Evolutionary conservation across 2,888 invertebrate genomes (phyloP).

Genomic region (Disparrhopalites patrizii): DNA sequence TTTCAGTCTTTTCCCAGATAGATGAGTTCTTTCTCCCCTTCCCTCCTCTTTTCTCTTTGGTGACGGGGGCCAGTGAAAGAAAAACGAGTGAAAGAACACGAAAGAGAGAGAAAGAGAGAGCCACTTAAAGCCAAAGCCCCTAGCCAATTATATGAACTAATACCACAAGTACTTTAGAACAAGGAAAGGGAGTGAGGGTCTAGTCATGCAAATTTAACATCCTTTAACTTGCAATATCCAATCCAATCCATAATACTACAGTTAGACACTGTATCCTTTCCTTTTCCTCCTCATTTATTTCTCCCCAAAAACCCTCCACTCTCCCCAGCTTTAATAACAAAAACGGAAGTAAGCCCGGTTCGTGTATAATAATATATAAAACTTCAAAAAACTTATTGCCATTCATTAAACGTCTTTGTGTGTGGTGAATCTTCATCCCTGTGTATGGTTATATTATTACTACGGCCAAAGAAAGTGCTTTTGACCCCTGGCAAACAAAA

Average conservation of each 20-base stretch:
- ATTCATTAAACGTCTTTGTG: background rate
- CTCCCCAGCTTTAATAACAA: background rate
- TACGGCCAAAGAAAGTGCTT: too few relatives aligned
- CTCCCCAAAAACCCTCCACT: background rate
- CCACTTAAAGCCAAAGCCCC: constrained; percentile 42
- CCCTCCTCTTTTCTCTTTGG: too few relatives aligned
- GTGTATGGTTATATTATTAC: too few relatives aligned
- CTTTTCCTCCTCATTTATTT: background rate
- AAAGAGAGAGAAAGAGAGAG: constrained; percentile 11
- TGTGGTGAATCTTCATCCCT: too few relatives aligned
- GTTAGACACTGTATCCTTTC: background rate
- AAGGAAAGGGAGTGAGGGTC: background rate
- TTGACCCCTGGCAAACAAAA: too few relatives aligned
- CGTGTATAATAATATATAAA: too few relatives aligned
- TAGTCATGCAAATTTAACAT: constrained; percentile 28
- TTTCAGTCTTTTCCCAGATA: too few relatives aligned
- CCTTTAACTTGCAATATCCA: constrained; percentile 33
- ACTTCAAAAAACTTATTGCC: background rate
- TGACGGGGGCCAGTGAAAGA: too few relatives aligned
- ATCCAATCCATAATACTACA: constrained; percentile 29
- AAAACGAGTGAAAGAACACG: too few relatives aligned
- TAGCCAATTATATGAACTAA: constrained; percentile 35
- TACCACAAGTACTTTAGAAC: too few relatives aligned
- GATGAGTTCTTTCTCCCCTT: too few relatives aligned
- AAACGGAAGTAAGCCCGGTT: too few relatives aligned